These are phyloP conservation scores for Dryocosmus kuriphilus DNA, from an alignment of 2,888 invertebrate species.

Conservation along the genomic window DNA sequence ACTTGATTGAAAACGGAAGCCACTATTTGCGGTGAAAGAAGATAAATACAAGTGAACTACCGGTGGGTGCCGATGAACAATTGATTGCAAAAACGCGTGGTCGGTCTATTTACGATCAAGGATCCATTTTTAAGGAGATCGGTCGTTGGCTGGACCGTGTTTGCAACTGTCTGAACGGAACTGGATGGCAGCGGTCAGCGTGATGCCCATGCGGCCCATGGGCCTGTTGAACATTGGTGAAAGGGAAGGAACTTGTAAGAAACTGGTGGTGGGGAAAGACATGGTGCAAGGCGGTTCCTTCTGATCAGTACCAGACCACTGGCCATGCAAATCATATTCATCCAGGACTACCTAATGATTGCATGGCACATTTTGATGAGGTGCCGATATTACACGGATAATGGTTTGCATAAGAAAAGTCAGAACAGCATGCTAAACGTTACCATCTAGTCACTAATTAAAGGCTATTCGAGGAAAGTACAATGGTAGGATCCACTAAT, in stretches of 20 bases:
- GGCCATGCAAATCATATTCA: conserved; percentile 32
- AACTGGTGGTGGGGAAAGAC: conserved; percentile 51
- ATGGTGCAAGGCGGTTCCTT: conserved; percentile 42
- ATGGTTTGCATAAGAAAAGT: neutral
- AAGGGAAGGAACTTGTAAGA: conserved; percentile 54
- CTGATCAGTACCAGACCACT: conserved; percentile 34
- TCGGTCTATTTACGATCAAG: conserved; percentile 42
- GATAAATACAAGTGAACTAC: neutral
- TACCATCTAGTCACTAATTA: neutral
- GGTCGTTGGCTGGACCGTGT: conserved; percentile 64
- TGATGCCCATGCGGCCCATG: conserved; percentile 57
- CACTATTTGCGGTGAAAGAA: neutral
- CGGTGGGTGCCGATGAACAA: neutral
- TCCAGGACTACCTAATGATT: conserved; percentile 9
- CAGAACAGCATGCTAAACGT: neutral
- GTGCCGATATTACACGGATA: neutral
- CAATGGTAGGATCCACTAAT: neutral
- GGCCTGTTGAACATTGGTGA: conserved; percentile 54
- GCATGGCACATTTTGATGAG: conserved; percentile 5
- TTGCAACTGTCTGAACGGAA: conserved; percentile 63
- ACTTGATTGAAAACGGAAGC: neutral
- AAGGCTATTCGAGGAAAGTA: neutral
- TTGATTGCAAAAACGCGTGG: neutral
- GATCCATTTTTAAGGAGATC: conserved; percentile 43
- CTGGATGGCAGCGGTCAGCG: conserved; percentile 54